A percentile compares a stretch with the other conserved stretches of the same genome.
These are phyloP conservation scores for Porites lobata DNA, from an alignment of 92 coral and sea anemone genomes.

Conservation along the genomic window DNA sequence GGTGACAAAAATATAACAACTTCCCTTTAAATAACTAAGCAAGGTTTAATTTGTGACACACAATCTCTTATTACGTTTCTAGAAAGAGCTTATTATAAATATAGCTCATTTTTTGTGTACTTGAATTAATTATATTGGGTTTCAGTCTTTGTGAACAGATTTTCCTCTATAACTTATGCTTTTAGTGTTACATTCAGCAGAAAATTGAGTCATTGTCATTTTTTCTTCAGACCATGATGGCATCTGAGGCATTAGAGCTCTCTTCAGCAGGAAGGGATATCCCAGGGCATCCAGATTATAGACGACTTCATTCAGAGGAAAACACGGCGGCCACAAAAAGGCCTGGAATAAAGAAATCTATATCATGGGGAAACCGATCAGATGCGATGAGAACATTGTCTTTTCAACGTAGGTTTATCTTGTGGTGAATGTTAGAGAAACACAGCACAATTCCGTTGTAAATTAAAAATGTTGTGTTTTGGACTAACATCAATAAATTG, in stretches of 20 bases:
- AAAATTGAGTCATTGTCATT: not conserved
- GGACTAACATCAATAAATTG: no score
- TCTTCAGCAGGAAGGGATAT: slow-evolving; percentile 19
- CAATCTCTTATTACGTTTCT: not conserved
- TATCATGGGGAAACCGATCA: slow-evolving; percentile 49
- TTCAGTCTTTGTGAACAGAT: not conserved
- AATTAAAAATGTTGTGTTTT: not conserved
- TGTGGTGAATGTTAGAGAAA: not conserved
- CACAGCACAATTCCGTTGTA: not conserved
- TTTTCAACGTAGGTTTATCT: slow-evolving; percentile 43
- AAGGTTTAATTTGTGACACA: not conserved
- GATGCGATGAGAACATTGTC: slow-evolving; percentile 34
- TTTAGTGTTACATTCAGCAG: not conserved
- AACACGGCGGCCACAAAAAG: slow-evolving; percentile 15
- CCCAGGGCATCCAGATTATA: slow-evolving; percentile 39
- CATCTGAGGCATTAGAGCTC: slow-evolving; percentile 37
- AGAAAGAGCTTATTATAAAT: not conserved
- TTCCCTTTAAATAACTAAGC: not conserved
- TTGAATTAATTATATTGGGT: not conserved
- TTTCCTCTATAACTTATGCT: not conserved
- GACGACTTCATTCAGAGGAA: slow-evolving; percentile 68
- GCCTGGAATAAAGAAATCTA: slow-evolving; percentile 47
- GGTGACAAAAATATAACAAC: not conserved
- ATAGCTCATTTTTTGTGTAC: not conserved
- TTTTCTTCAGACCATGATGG: slow-evolving; percentile 40